Evolutionary conservation across 2,888 invertebrate genomes (phyloP).

Genomic region (Lasioglossum villosulum): DNA sequence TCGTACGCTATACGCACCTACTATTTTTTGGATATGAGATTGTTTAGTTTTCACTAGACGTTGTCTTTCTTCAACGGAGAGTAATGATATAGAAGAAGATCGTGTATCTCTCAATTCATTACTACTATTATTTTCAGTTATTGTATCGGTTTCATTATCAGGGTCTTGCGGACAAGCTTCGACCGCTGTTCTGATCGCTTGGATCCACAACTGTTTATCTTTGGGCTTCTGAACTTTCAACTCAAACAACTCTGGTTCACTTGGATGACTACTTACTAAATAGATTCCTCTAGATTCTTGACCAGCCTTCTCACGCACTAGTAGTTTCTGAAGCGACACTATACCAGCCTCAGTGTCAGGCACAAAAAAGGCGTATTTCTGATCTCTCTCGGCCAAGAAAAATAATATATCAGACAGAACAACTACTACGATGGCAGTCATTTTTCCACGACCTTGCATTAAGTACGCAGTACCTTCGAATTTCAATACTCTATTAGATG

Average conservation of each 20-base stretch:
- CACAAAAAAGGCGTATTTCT: constrained; percentile 96
- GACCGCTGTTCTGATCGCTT: constrained; percentile 93
- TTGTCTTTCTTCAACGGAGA: constrained; percentile 91
- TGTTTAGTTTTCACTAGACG: constrained; percentile 91
- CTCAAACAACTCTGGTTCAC: constrained; percentile 98
- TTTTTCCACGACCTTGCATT: constrained; percentile 96
- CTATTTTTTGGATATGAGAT: constrained; percentile 92
- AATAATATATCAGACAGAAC: constrained; percentile 96
- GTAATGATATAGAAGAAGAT: constrained; percentile 78
- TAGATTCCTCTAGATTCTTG: constrained; percentile 95
- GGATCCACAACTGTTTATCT: constrained; percentile 96
- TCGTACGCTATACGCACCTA: constrained; percentile 86
- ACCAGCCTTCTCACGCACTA: constrained; percentile 97
- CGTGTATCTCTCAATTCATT: constrained; percentile 77
- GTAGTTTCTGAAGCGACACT: constrained; percentile 94
- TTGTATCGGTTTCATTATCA: constrained; percentile 87
- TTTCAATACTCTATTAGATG: constrained; percentile 92
- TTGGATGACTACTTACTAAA: constrained; percentile 95
- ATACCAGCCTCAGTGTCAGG: constrained; percentile 98
- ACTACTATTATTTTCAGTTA: constrained; percentile 74
- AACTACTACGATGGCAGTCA: constrained; percentile 94
- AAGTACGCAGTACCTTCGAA: constrained; percentile 95
- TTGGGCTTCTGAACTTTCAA: constrained; percentile 94
- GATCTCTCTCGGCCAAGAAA: constrained; percentile 94
- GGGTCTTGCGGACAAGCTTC: constrained; percentile 94